These are phyloP conservation scores for Plebejus melissa DNA, from an alignment of 2,888 invertebrate genomes.

Conservation along the genomic window DNA sequence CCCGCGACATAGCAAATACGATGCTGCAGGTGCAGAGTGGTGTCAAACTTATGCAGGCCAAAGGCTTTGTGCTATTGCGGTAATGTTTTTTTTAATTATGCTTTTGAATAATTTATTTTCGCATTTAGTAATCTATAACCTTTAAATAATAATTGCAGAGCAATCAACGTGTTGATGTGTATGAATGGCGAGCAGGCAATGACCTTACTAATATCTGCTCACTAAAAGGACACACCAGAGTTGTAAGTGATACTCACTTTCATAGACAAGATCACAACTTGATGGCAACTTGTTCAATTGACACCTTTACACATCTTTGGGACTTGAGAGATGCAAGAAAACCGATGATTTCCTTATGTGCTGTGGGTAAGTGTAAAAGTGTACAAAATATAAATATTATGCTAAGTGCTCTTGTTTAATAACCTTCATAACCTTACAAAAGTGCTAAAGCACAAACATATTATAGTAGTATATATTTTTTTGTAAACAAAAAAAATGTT, in stretches of 20 bases:
- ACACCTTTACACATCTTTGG: conserved; percentile 96
- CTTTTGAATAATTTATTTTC: background rate
- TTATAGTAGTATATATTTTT: background rate
- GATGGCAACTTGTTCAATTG: conserved; percentile 92
- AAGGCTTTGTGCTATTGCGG: conserved; percentile 92
- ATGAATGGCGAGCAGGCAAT: conserved; percentile 85
- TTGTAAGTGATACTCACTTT: conserved; percentile 95
- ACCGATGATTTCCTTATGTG: conserved; percentile 90
- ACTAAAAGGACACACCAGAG: conserved; percentile 89
- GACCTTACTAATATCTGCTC: conserved; percentile 86
- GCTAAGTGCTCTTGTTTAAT: conserved; percentile 2
- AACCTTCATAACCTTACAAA: background rate
- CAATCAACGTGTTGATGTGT: conserved; percentile 91
- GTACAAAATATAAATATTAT: background rate
- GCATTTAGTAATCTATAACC: background rate
- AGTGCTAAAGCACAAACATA: background rate
- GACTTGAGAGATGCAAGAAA: conserved; percentile 91
- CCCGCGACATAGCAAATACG: conserved; percentile 94
- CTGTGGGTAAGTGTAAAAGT: conserved; percentile 82
- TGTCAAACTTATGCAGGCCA: conserved; percentile 88
- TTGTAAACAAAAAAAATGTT: background rate
- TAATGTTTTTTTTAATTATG: conserved; percentile 50
- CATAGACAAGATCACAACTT: conserved; percentile 81
- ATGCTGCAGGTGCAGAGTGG: conserved; percentile 95
- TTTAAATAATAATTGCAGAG: conserved; percentile 76